Base-by-base conservation (phyloP, 2,113 vertebrate genomes). In the Dasypus novemcinctus region DNA sequence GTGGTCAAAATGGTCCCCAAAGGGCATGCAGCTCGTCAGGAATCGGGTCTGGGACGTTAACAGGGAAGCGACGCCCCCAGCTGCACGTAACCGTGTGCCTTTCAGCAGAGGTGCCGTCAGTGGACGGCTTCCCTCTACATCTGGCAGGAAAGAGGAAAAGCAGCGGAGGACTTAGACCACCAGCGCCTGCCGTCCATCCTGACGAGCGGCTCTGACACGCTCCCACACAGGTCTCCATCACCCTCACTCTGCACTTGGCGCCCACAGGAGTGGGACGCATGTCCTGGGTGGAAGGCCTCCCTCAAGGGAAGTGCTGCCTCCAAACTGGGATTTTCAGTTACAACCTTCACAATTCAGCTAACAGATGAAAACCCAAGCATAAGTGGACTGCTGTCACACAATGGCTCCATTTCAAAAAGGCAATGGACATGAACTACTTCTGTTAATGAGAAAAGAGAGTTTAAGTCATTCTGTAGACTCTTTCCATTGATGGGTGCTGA, bases 81-180 rank as follows among this genome's bases (percentile, higher is more conserved):
- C 57, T 64, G 54, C 20, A 36, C 10, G 31, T 13, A 15, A 33
- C 12, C 46, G 31, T 27, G 52, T 0, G 0, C 1, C 33, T 69
- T 69, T n/a, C 27, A 8, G 27, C 7, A 78, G 27, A 87, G 33
- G 36, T 36, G 68, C 43, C 61, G 27, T 52, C 63, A 72, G 38
- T 9, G 8, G 74, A 83, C 64, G 41, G 36, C 15, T 86, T 75
- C 41, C 83, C 57, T 75, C 8, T 64, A 79, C 93, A 69, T 20
- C 41, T 63, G 38, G 63, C 31, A 64, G 69, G 66, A 81, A 71
- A 25, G 18, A 69, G 31, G 69, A 59, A 90, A 66, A 49, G 57
- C 23, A n/a, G 41, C 4, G 8, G 29, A 75, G 33, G 27, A 85
- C 21, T 2, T n/a, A n/a, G n/a, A n/a, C n/a, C 31, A 43, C 63